Percentiles rank a stretch among this genome's conserved stretches.
Conservation (phyloP, 1,140 invertebrate species). For the Helicoverpa armigera region DNA sequence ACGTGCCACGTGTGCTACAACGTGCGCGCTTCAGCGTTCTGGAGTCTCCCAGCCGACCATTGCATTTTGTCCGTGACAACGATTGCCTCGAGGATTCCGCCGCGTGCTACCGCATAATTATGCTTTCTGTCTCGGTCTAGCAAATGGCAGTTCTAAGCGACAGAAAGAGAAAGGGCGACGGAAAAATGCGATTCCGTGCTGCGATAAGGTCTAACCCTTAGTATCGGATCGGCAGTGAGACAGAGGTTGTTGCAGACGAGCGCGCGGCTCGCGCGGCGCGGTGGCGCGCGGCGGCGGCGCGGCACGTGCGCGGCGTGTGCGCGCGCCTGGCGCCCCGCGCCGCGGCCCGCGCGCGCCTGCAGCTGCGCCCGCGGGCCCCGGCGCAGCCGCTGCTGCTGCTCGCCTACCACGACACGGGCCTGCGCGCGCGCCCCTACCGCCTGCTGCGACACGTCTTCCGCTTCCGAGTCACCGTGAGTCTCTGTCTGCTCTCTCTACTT, state of each 20-base stretch:
- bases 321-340: conserved; percentile 50
- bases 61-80: too few species aligned
- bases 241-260: conserved; percentile 59
- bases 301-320: conserved; percentile 62
- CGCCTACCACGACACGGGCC: conserved; percentile 72
- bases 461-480: conserved; percentile 65
- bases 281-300: conserved; percentile 45
- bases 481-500: neutral
- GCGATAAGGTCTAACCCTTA: too few species aligned
- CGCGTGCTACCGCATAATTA: too few species aligned
- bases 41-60: too few species aligned
- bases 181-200: too few species aligned
- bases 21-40: too few species aligned
- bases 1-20: too few species aligned
- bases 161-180: too few species aligned
- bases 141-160: too few species aligned
- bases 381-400: conserved; percentile 64
- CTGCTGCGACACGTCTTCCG: conserved; percentile 73
- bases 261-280: conserved; percentile 56
- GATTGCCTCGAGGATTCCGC: too few species aligned
- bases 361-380: conserved; percentile 61
- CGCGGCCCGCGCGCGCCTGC: conserved; percentile 56
- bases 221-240: neutral
- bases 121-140: too few species aligned
- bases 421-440: conserved; percentile 63